These are phyloP conservation scores for Peromyscus aztecus DNA, from an alignment of 2,797 vertebrate species.

Conservation along the genomic window DNA sequence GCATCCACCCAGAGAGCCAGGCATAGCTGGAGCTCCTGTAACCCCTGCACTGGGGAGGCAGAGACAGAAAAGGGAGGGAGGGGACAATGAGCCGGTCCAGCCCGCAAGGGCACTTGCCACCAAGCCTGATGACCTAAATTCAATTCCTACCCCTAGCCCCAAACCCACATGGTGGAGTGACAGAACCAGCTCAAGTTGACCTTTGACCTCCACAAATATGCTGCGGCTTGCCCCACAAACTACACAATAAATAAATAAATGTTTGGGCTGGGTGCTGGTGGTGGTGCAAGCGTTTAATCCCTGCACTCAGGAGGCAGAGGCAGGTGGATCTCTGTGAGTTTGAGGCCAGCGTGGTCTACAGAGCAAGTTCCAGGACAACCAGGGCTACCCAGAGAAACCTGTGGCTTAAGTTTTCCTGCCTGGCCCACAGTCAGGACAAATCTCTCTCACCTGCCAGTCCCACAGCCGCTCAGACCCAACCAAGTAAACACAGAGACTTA, in stretches of 20 bases:
- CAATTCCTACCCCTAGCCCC: neutral
- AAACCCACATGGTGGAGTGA: neutral
- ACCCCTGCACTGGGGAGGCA: neutral
- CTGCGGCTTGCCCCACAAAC: neutral
- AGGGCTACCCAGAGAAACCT: neutral
- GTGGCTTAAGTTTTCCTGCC: too few species aligned
- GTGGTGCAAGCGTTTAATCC: neutral
- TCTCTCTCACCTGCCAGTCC: too few species aligned
- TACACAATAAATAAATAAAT: neutral
- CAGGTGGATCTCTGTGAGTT: neutral
- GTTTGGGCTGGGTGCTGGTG: neutral
- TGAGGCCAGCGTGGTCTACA: neutral
- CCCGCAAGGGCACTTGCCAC: too few species aligned
- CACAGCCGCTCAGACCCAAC: too few species aligned
- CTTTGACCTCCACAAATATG: neutral
- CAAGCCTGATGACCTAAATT: neutral
- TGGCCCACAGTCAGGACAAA: too few species aligned
- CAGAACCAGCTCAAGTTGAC: neutral
- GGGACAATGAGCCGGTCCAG: neutral
- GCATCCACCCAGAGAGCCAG: too few species aligned
- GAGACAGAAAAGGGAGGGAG: neutral
- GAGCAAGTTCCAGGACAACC: neutral
- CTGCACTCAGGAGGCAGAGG: neutral
- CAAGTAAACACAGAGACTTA: too few species aligned
- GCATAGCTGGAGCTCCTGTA: neutral